Conservation (phyloP, 1,140 invertebrate species). For the Apis mellifera region Amel_HAv3.1 CM009939.2:11264501-11265000, state of each 20-base stretch:
- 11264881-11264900: not conserved
- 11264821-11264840: too few species aligned
- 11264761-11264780: too few species aligned
- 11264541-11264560: slow-evolving; percentile 59
- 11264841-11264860: not conserved
- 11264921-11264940: not conserved
- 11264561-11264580: slow-evolving; percentile 39
- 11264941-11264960: not conserved
- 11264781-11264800: too few species aligned
- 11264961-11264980: not conserved
- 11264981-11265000: not conserved
- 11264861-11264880: not conserved
- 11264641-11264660: slow-evolving; percentile 39
- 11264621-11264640: not conserved
- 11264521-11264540: slow-evolving; percentile 58
- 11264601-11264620: slow-evolving; percentile 33
- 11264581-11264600: slow-evolving; percentile 67
- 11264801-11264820: too few species aligned
- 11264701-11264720: too few species aligned
- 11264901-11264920: slow-evolving; percentile 13
- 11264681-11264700: not conserved
- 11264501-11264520: slow-evolving; percentile 66
- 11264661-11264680: slow-evolving; percentile 40
- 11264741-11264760: not conserved
- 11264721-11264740: too few species aligned